A percentile compares a stretch with the other conserved stretches of the same genome.
Evolutionary conservation across 1,140 invertebrate species (phyloP).

Genomic region (Achroia grisella): DNA sequence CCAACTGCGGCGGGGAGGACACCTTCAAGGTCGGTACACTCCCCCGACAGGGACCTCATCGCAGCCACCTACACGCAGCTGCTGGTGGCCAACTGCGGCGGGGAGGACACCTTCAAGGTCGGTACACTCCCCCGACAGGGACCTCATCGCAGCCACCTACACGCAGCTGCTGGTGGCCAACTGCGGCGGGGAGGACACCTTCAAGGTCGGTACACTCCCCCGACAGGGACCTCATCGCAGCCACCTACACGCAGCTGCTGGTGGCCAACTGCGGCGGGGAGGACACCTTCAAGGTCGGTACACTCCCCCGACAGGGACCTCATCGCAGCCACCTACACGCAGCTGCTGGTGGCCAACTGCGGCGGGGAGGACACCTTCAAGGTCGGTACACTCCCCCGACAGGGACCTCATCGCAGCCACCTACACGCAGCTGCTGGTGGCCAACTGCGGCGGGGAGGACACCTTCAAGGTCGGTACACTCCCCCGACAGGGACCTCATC

Average conservation of each 20-base stretch:
- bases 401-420: constrained; percentile 93
- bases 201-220: constrained; percentile 73
- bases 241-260: constrained; percentile 93
- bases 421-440: constrained; percentile 92
- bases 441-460: constrained; percentile 96
- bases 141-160: constrained; percentile 94
- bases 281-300: constrained; percentile 78
- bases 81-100: constrained; percentile 95
- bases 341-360: constrained; percentile 94
- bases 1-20: constrained; percentile 96
- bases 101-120: constrained; percentile 83
- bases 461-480: constrained; percentile 93
- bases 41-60: constrained; percentile 90
- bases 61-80: constrained; percentile 95
- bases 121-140: constrained; percentile 86
- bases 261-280: constrained; percentile 97
- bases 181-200: constrained; percentile 94
- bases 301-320: constrained; percentile 89
- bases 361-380: constrained; percentile 89
- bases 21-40: constrained; percentile 88
- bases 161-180: constrained; percentile 95
- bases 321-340: constrained; percentile 93
- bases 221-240: constrained; percentile 92
- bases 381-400: constrained; percentile 83
- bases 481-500: constrained; percentile 90